Conservation (phyloP, 2,113 vertebrate species). For the Nycticorax nycticorax region DNA sequence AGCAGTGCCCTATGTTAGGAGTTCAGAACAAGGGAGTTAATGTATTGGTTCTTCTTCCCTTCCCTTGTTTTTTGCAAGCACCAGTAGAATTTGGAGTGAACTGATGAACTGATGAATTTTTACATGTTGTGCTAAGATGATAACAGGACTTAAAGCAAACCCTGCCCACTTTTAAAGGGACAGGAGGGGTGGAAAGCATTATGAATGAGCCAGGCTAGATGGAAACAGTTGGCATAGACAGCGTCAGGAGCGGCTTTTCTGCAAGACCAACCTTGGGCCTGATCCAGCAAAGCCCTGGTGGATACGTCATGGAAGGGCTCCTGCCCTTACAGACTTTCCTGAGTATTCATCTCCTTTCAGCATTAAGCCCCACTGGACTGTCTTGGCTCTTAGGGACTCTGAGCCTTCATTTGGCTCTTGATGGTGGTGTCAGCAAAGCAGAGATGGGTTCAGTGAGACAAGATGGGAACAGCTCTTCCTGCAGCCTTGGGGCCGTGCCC, state of each 20-base stretch:
- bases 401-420: not conserved
- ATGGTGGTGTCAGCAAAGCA: not conserved
- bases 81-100: not conserved
- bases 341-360: not conserved
- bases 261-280: not conserved
- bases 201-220: accelerated
- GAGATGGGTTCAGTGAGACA: not conserved
- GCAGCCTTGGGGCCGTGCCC: not conserved
- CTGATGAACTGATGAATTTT: not conserved
- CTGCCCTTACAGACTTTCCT: not conserved
- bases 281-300: not conserved
- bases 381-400: not conserved
- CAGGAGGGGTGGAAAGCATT: not conserved
- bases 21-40: slow-evolving; percentile 16
- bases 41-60: not conserved
- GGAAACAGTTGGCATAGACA: not conserved
- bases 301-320: not conserved
- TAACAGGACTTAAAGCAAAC: not conserved
- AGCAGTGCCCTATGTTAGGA: slow-evolving; percentile 52
- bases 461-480: not conserved
- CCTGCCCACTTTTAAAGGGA: not conserved
- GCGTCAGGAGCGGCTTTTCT: not conserved
- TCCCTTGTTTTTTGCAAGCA: not conserved
- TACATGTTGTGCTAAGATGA: not conserved
- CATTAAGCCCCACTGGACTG: not conserved